Conservation (phyloP, 2,797 vertebrate genomes). For the Hypotaenidia philippensis region DNA sequence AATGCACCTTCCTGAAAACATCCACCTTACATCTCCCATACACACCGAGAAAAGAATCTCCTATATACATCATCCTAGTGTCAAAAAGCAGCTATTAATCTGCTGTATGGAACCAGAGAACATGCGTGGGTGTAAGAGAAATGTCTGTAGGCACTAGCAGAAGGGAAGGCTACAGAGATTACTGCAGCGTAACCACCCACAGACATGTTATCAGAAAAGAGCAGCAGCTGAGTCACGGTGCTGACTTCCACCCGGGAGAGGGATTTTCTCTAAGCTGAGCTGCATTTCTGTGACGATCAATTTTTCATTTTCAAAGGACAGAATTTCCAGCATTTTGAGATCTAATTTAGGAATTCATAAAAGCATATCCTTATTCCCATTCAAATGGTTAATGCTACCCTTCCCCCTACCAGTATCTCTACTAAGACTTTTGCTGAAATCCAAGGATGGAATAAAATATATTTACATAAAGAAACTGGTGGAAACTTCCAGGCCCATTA, state of each 20-base stretch:
- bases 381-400: not conserved
- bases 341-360: not conserved
- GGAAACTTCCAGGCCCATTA: not conserved
- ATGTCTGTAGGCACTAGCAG: not conserved
- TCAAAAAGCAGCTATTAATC: not conserved
- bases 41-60: not conserved
- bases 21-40: not conserved
- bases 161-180: not conserved
- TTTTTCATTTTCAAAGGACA: not conserved
- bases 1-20: not conserved
- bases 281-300: not conserved
- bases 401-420: not conserved
- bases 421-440: not conserved
- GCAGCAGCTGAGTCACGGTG: constrained; percentile 19
- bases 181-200: not conserved
- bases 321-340: fast-evolving
- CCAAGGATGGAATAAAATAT: not conserved
- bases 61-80: not conserved
- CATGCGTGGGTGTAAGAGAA: not conserved
- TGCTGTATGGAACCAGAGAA: not conserved
- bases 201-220: not conserved
- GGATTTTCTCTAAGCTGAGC: not conserved
- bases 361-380: not conserved
- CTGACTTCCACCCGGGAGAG: not conserved
- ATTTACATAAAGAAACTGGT: not conserved